phyloP scores from a whole-genome alignment of 2,797 vertebrate species.

The Erpetoichthys calabaricus region DNA sequence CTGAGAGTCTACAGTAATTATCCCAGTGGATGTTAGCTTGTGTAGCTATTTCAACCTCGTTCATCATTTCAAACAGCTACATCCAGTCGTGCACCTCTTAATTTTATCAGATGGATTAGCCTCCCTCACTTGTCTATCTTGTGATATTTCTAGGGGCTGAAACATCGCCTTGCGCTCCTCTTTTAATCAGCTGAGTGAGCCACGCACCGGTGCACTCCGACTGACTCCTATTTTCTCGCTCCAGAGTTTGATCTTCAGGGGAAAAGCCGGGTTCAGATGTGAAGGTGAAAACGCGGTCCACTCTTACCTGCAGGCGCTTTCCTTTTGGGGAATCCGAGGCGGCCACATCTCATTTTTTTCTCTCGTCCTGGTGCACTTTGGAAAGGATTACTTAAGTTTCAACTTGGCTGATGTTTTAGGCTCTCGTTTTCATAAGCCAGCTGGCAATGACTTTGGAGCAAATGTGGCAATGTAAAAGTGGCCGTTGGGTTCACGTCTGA shows the following conservation, averaged over 20 bases:
- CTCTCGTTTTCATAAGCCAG: too few relatives aligned
- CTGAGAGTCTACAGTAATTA: conserved; percentile 92
- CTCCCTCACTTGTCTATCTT: conserved; percentile 83
- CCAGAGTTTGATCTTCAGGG: conserved; percentile 62
- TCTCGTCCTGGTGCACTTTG: too few relatives aligned
- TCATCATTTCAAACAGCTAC: conserved; percentile 85
- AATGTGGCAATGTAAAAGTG: too few relatives aligned
- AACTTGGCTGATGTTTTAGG: too few relatives aligned
- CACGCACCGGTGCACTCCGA: conserved; percentile 58
- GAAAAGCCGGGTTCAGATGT: conserved; percentile 70
- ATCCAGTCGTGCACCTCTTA: conserved; percentile 71
- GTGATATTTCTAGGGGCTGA: conserved; percentile 83
- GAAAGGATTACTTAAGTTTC: too few relatives aligned
- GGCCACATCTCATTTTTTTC: too few relatives aligned
- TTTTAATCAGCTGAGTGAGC: conserved; percentile 83
- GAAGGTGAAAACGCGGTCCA: conserved; percentile 75
- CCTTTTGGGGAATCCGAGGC: not conserved
- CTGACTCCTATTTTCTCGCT: conserved; percentile 52
- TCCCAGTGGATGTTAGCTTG: conserved; percentile 87
- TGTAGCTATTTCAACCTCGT: conserved; percentile 85
- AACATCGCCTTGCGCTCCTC: conserved; percentile 77
- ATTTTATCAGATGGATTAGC: conserved; percentile 98
- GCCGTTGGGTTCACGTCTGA: too few relatives aligned
- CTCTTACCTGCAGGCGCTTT: conserved; percentile 55
- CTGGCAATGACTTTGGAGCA: too few relatives aligned